These are phyloP conservation scores for Ambastaia sidthimunki DNA, from an alignment of 2,797 vertebrate genomes.

Conservation along the genomic window DNA sequence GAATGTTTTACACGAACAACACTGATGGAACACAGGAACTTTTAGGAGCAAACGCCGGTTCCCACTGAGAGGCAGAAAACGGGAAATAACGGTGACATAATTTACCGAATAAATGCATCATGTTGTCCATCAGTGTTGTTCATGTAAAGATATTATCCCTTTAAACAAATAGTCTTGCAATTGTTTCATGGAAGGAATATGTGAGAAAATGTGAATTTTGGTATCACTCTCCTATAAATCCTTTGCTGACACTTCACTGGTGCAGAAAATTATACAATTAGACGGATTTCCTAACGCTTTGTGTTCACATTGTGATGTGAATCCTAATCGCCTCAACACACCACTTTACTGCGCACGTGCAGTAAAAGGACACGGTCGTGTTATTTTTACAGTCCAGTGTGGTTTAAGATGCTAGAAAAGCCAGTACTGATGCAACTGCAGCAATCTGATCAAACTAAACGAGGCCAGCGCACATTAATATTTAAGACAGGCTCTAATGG, in stretches of 20 bases:
- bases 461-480: conserved; percentile 39
- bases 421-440: conserved; percentile 17
- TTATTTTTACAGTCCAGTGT: conserved; percentile 29
- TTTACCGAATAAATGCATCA: not conserved
- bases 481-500: conserved; percentile 35
- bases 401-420: not conserved
- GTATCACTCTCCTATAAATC: not conserved
- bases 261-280: conserved; percentile 30
- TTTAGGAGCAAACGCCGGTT: not conserved
- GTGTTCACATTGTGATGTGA: conserved; percentile 22
- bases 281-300: conserved; percentile 10
- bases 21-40: not conserved
- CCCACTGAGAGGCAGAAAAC: not conserved
- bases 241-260: conserved; percentile 22
- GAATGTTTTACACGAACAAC: too few relatives aligned
- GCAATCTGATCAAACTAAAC: conserved; percentile 32
- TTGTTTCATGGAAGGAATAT: not conserved
- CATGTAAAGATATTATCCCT: not conserved
- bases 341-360: not conserved
- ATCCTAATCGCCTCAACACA: conserved; percentile 1
- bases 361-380: not conserved
- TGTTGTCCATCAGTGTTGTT: not conserved
- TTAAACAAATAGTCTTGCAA: not conserved
- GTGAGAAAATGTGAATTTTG: not conserved
- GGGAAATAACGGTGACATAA: not conserved